Base-by-base conservation (phyloP, 2,113 vertebrate genomes). In the Ursus arctos region DNA sequence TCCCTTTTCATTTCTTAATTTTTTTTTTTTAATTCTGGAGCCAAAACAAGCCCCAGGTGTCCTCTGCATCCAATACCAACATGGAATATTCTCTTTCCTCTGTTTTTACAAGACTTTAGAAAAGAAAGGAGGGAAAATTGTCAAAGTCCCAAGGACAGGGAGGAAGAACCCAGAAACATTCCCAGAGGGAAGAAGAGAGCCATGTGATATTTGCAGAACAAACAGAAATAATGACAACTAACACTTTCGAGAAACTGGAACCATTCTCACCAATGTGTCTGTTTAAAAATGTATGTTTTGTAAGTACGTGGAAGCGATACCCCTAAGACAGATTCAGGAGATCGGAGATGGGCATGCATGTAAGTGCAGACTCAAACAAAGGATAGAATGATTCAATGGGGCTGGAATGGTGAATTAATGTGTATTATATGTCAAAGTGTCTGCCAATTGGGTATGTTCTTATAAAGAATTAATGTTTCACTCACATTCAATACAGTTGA, bases 381-480 rank as follows among this genome's bases (percentile, higher is more conserved):
- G 53, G 36, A 77, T 83, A 90, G 98, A 97, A 97, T 49, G 71
- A 91, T 98, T 95, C 76, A 31, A 0, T 4, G 67, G 77, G 89
- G 87, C 94, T 94, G 51, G 16, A 59, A 91, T 36, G 80, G 96
- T 31, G 59, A 91, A 49, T 67, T 97, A 94, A 97, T 97, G 36
- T 95, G 74, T 96, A 77, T 90, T 95, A 63, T 65, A 97, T 98
- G 82, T 96, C 80, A 87, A 49, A 79, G 87, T 84, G 94, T 76
- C 97, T 97, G 95, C 96, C 97, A 96, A 80, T 69, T 77, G 95
- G 79, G 40, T 95, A 88, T 89, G 81, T 95, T 95, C 96, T 24
- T 92, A 71, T 96, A 74, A 94, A 26, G 0, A 96, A 98, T 97
- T 96, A 97, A 98, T 94, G 82, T 97, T 98, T 91, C 72, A 91